Percentiles rank a stretch among this genome's conserved stretches.
phyloP scores from a whole-genome alignment of 2,888 invertebrate genomes.

The Ommatoiulus sabulosus region DNA sequence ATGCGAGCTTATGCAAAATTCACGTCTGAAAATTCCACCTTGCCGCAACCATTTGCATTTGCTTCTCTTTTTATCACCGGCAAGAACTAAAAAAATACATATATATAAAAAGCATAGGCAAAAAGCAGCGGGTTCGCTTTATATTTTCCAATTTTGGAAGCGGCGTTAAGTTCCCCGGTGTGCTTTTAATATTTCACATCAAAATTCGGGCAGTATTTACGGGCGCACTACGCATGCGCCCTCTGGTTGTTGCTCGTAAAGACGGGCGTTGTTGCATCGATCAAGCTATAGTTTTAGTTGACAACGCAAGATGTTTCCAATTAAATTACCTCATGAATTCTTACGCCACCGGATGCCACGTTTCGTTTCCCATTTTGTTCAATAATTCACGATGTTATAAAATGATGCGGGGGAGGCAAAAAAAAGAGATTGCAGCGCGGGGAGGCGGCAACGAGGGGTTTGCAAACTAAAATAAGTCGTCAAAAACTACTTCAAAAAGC shows the following conservation, averaged over 20 bases:
- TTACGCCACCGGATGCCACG: slow-evolving; percentile 53
- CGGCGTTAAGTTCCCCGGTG: slow-evolving; percentile 52
- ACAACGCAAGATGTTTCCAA: slow-evolving; percentile 53
- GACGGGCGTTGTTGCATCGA: slow-evolving; percentile 49
- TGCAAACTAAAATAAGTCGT: slow-evolving; percentile 45
- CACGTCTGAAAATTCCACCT: slow-evolving; percentile 27
- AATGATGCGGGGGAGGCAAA: slow-evolving; percentile 42
- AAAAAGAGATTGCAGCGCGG: slow-evolving; percentile 45
- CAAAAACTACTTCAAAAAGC: slow-evolving; percentile 44
- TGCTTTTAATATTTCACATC: slow-evolving; percentile 53
- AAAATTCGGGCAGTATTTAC: slow-evolving; percentile 49
- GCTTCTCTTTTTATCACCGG: slow-evolving; percentile 43
- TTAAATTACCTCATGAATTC: slow-evolving; percentile 57
- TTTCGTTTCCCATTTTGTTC: slow-evolving; percentile 55
- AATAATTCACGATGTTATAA: slow-evolving; percentile 52
- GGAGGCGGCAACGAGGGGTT: not conserved
- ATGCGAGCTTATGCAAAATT: slow-evolving; percentile 39
- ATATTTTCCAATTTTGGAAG: slow-evolving; percentile 46
- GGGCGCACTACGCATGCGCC: slow-evolving; percentile 24
- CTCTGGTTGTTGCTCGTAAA: not conserved
- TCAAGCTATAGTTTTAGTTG: slow-evolving; percentile 52
- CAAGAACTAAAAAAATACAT: not conserved
- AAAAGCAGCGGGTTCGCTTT: slow-evolving; percentile 50
- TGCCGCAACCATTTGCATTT: slow-evolving; percentile 45
- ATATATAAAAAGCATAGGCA: not conserved